Evolutionary conservation across 2,888 invertebrate genomes (phyloP), one percentile per base, ranked within the genome.

Genomic region (Neocrepidodera transversa): DNA sequence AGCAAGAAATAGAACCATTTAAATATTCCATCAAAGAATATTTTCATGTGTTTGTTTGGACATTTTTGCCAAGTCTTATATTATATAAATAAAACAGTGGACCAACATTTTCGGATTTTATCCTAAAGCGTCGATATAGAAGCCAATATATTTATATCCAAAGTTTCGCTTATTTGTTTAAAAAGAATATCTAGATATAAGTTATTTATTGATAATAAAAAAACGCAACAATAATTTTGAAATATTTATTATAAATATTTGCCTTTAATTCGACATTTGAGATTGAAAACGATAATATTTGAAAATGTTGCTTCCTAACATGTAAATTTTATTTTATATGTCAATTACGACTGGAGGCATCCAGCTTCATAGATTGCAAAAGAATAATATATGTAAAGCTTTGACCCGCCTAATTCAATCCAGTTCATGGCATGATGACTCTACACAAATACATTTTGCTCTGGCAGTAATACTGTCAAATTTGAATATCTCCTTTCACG

Each of bases 371-470:
- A 75, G 75, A 75, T 71, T 74, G 75, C 75, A 75, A 72, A 73
- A 68, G 71, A 70, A 67, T 65, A 71, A 65, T 75, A 71, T 71
- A 71, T 76, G 74, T 76, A 70, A 74, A 76, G 76, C 76, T 76
- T 78, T 72, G 68, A 76, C 72, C 73, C 72, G 76, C 72, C 74
- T 76, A 73, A 58, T 73, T 71, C 71, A 72, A 72, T 73, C 72
- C 71, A 74, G 68, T 75, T 78, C 77, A 78, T 75, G 76, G 79
- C 79, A 79, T 79, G 75, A 74, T 76, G 76, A 74, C 76, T 77
- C 76, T 73, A 79, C 78, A 78, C 77, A 76, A 75, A 77, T 77
- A 79, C 77, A 77, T 77, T 76, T 76, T 72, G 75, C 77, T 78
- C 76, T 75, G 76, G 76, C 78, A 76, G 75, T 74, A 68, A 68